Base-by-base conservation (phyloP, 1,140 invertebrate species). In the Panagrolaimus sp. region DNA sequence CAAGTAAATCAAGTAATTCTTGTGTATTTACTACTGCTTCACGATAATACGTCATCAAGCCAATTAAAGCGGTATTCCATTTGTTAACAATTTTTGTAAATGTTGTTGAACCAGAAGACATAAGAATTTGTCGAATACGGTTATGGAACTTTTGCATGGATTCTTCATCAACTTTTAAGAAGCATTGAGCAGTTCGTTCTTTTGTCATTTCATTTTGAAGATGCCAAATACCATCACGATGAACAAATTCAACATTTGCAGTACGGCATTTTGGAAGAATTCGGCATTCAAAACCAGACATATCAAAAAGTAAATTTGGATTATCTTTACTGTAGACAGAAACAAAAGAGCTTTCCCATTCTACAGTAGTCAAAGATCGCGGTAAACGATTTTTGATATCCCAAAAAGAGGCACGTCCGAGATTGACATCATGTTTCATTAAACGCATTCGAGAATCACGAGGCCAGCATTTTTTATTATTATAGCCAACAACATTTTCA, bases 81-180 rank as follows among this genome's bases (percentile, higher is more conserved):
- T 99, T 99, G 84, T 99, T 99, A 0, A 98, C 95, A 84, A 99
- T 98, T 86, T 98, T 99, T 0, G 96, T 99, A 84, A 99, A 99
- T 0, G 96, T 99, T 0, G 96, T 99, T 0, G 96, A 98, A 0
- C 96, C 96, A 31, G 95, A 98, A 0, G 96, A 96, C 96, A 99
- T 99, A 3, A 99, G 87, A 82, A 99, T 99, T 86, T 99, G 96
- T 16, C 96, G 85, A 13, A 99, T 95, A 74, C 96, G 86, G 84
- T 99, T 99, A 84, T 99, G 96, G 87, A 99, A 99, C 69, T 92
- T 88, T 69, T 92, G 90, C 81, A 99, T 87, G 0, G 93, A 96
- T 80, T 99, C 96, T 79, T 98, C 95, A 83, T 99, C 96, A 0
- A 99, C 96, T 46, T 96, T 86, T 23, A 99, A 84, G 86, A 98